phyloP scores from a whole-genome alignment of 2,113 vertebrate species.

The Eolophus roseicapilla region DNA sequence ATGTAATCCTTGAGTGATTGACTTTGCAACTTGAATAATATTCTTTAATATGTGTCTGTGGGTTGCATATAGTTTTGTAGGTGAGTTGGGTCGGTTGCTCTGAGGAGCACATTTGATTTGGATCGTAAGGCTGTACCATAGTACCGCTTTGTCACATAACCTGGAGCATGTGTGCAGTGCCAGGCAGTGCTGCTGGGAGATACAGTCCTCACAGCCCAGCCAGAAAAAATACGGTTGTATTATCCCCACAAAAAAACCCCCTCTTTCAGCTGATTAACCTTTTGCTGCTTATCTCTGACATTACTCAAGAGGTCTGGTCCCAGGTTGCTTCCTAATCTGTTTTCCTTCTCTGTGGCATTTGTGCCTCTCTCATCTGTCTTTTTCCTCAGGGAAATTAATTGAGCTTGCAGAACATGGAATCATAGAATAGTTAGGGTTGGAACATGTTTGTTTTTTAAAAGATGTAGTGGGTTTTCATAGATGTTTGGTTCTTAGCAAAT shows the following conservation, averaged over 20 bases:
- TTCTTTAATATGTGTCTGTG: neutral
- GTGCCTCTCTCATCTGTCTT: neutral
- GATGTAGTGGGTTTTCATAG: neutral
- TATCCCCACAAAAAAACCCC: rapidly evolving
- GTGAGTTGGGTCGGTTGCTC: neutral
- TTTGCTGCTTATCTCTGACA: neutral
- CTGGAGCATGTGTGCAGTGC: neutral
- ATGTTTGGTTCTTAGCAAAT: neutral
- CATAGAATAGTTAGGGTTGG: too few relatives aligned
- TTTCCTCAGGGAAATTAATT: neutral
- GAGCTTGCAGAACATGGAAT: neutral
- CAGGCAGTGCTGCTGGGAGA: neutral
- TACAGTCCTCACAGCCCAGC: neutral
- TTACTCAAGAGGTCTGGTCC: neutral
- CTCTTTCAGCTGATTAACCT: neutral
- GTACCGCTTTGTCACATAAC: neutral
- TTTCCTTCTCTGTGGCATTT: neutral
- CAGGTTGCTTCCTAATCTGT: neutral
- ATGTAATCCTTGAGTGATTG: neutral
- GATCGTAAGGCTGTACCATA: neutral
- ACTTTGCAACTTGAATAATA: neutral
- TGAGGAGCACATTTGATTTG: neutral
- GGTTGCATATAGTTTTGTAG: neutral
- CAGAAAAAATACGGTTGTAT: neutral
- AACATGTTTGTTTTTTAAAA: neutral